These are phyloP conservation scores for Myrmecophaga tridactyla DNA, from an alignment of 2,113 vertebrate genomes.

Conservation along the genomic window DNA sequence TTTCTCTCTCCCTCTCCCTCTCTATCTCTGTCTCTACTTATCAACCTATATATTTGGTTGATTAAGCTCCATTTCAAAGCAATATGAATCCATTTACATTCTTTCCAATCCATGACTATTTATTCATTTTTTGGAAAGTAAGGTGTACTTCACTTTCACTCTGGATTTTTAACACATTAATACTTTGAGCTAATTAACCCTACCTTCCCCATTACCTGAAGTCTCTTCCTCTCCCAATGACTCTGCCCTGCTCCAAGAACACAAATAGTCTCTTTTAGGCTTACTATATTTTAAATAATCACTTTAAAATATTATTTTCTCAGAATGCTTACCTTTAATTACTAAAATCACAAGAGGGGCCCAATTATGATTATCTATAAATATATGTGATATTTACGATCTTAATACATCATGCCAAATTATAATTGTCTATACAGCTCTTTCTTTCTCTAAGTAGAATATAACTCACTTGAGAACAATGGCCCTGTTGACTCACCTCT, in stretches of 20 bases:
- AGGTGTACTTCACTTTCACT: too few species aligned
- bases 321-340: not conserved
- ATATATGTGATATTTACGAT: not conserved
- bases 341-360: not conserved
- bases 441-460: not conserved
- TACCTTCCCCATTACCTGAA: not conserved
- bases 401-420: not conserved
- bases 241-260: not conserved
- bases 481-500: not conserved
- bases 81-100: not conserved
- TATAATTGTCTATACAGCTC: not conserved
- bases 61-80: not conserved
- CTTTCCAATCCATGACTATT: too few species aligned
- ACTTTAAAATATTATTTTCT: not conserved
- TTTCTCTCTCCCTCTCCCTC: too few species aligned
- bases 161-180: not conserved
- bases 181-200: not conserved
- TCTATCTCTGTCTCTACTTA: too few species aligned
- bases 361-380: not conserved
- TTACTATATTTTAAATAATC: not conserved
- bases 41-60: not conserved
- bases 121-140: not conserved
- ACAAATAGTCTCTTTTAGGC: not conserved
- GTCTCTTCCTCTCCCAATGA: not conserved
- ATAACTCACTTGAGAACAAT: not conserved